These are phyloP conservation scores for Anguilla obscura DNA, from an alignment of 2,797 vertebrate species.

Conservation along the genomic window DNA sequence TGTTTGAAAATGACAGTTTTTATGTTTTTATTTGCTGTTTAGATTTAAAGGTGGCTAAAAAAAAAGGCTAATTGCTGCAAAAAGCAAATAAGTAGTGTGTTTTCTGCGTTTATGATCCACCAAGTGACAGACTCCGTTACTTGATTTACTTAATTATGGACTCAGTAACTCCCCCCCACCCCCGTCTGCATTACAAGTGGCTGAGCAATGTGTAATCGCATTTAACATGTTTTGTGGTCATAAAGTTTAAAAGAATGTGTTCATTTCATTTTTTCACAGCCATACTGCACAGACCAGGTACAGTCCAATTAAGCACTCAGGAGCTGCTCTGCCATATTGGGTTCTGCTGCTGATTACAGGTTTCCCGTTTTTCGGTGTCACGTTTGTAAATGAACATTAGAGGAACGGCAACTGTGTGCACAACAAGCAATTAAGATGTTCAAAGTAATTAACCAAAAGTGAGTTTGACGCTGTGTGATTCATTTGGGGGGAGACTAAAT, in stretches of 20 bases:
- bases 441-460: constrained; percentile 21
- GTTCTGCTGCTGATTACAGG: not conserved
- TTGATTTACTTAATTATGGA: constrained; percentile 24
- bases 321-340: not conserved
- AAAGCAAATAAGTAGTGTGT: not conserved
- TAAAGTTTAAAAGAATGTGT: constrained; percentile 1
- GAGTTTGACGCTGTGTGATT: constrained; percentile 1
- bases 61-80: not conserved
- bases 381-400: constrained; percentile 6
- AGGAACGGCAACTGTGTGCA: not conserved
- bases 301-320: constrained; percentile 19
- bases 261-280: not conserved
- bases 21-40: not conserved
- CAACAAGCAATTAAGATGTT: constrained; percentile 19
- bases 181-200: constrained; percentile 7
- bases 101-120: not conserved
- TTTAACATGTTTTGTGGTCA: constrained; percentile 14
- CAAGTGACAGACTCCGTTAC: not conserved
- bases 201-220: constrained; percentile 23
- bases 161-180: not conserved
- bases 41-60: not conserved
- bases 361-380: constrained; percentile 3
- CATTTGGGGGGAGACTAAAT: not conserved
- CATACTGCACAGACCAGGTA: constrained; percentile 5
- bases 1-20: not conserved